Conservation (phyloP, 2,888 invertebrate species). For the Drosophila nr. perissopoda region DNA sequence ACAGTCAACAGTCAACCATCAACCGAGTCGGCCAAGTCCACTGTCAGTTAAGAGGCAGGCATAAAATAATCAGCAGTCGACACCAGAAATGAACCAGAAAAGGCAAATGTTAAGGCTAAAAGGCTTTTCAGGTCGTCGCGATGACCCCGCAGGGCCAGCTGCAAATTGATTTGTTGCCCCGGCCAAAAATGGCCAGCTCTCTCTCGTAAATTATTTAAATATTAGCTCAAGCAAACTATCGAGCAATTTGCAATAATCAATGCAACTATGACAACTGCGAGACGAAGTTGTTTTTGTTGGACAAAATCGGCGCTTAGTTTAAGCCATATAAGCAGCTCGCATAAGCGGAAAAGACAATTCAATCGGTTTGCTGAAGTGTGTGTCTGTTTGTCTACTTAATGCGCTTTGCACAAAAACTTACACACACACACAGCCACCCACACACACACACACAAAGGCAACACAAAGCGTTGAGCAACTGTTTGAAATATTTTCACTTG, state of each 20-base stretch:
- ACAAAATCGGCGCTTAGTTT: conserved; percentile 38
- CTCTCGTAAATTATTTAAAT: conserved; percentile 46
- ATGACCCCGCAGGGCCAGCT: conserved; percentile 29
- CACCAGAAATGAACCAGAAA: conserved; percentile 55
- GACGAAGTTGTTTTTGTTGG: background rate
- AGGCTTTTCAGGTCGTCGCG: conserved; percentile 70
- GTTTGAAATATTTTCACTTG: conserved; percentile 76
- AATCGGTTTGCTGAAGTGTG: conserved; percentile 55
- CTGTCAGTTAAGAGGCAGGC: conserved; percentile 50
- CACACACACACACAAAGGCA: background rate
- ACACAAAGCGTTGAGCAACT: conserved; percentile 35
- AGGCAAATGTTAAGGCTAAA: conserved; percentile 72
- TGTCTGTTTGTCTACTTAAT: conserved; percentile 15
- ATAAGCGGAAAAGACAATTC: conserved; percentile 67
- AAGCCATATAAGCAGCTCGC: conserved; percentile 59
- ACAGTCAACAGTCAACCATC: conserved; percentile 23
- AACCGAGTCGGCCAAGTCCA: background rate
- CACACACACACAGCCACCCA: background rate
- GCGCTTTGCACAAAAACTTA: conserved; percentile 13
- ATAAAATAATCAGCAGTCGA: conserved; percentile 72
- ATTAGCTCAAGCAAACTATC: conserved; percentile 29
- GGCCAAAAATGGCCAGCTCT: conserved; percentile 9
- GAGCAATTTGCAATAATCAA: conserved; percentile 52
- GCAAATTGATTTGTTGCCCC: conserved; percentile 67
- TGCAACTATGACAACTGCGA: conserved; percentile 35